Base-by-base conservation (phyloP, 2,797 vertebrate genomes). In the Alcedo quadribrachys region DNA sequence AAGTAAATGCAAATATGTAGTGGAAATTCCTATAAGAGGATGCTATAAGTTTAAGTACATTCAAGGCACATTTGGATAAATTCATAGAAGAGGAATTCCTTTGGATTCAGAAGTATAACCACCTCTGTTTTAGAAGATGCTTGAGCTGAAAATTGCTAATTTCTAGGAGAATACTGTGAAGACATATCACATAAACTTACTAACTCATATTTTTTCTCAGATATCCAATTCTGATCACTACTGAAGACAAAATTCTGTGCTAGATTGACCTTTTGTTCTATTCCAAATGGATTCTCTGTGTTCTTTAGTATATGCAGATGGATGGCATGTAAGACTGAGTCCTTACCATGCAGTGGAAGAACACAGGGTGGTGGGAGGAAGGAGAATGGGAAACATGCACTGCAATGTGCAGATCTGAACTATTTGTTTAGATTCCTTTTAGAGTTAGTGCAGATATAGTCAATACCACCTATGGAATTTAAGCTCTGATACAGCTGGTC, bases 301-400 rank as follows among this genome's bases (percentile, higher is more conserved):
- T 7, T 85, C 87, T 79, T 85, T 67, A 73, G 22, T 70, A 60
- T 60, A n/a, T 66, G 19, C 11, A 51, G 25, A 22, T 45, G 15
- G 5, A 35, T 50, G 42, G 8, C 9, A 63, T 37, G 9, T 53
- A 24, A 61, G 37, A 57, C n/a, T 50, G 53, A 82, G 15, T 9
- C 25, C 25, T 50, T 60, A 67, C 8, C 5, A 25, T 20, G 5
- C 8, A 89, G 61, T n/a, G 42, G 73, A 30, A 71, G 18, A 68
- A 55, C 9, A 42, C 0, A 0, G 1, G 16, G 7, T 3, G 0
- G 3, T 5, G 22, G 8, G 30, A 61, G 8, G 21, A 62, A 27
- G 4, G 2, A 8, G 13, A 58, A 15, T 9, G 5, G 28, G 17
- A 87, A 77, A 55, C n/a, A 66, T 8, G 5, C 32, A 7, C 35